phyloP scores from a whole-genome alignment of 2,888 invertebrate genomes.

The Microchrysa polita region DNA sequence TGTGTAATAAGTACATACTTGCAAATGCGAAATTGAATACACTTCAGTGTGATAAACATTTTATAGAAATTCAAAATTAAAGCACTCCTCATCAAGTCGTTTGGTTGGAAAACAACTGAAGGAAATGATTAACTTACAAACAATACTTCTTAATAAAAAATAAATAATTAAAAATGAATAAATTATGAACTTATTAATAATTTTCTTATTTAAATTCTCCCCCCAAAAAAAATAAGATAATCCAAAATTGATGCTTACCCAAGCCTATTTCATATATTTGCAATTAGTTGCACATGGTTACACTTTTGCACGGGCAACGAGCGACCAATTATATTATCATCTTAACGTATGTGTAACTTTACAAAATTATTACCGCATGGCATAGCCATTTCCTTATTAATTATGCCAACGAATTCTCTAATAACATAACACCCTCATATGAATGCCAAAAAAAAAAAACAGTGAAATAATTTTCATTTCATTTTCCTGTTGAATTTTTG shows the following conservation, averaged over 20 bases:
- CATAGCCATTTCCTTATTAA: conserved; percentile 16
- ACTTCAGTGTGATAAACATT: no score
- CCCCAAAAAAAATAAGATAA: conserved; percentile 19
- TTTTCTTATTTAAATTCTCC: no score
- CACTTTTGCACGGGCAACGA: conserved; percentile 15
- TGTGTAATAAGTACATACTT: no score
- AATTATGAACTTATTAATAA: no score
- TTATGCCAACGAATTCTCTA: conserved; percentile 16
- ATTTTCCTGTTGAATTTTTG: neutral
- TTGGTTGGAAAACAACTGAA: no score
- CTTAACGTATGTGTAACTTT: conserved; percentile 29
- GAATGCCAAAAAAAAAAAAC: conserved; percentile 8
- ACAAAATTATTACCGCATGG: conserved; percentile 32
- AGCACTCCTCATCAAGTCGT: no score
- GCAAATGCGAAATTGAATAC: no score
- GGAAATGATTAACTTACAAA: no score
- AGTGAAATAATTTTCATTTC: neutral
- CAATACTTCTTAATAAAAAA: no score
- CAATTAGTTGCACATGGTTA: conserved; percentile 40
- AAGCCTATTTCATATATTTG: conserved; percentile 14
- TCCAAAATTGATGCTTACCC: conserved; percentile 12
- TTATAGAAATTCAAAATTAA: no score
- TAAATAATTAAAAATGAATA: no score
- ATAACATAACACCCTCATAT: conserved; percentile 36
- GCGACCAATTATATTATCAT: conserved; percentile 33